Conservation (phyloP, 2,113 vertebrate species). For the Callipepla californica region DNA sequence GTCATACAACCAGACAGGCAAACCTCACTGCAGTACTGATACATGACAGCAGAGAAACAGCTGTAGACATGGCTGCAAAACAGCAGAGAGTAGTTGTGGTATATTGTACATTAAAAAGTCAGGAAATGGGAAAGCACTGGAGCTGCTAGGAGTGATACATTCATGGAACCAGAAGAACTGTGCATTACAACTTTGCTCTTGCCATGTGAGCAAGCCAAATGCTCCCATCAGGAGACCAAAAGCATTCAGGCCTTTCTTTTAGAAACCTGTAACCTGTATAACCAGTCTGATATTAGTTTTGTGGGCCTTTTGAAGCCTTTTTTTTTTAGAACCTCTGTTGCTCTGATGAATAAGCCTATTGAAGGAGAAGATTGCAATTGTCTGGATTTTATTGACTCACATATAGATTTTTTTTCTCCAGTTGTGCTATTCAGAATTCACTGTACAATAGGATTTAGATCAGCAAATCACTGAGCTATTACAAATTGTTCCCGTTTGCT, state of each 20-base stretch:
- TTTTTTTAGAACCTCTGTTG: not conserved
- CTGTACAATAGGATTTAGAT: not conserved
- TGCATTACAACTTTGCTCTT: slow-evolving; percentile 26
- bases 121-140: too few species aligned
- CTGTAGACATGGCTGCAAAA: too few species aligned
- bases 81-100: too few species aligned
- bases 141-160: too few species aligned
- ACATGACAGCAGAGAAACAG: too few species aligned
- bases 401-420: not conserved
- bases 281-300: not conserved
- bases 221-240: not conserved
- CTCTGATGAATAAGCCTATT: not conserved
- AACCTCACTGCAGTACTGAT: too few species aligned
- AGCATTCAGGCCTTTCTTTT: not conserved
- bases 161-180: not conserved
- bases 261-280: not conserved
- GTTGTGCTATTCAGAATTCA: not conserved
- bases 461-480: not conserved
- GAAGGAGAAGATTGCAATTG: not conserved
- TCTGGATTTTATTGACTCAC: slow-evolving; percentile 22
- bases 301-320: not conserved
- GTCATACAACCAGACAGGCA: not conserved
- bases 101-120: too few species aligned
- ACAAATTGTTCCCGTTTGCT: not conserved
- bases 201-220: not conserved